phyloP scores from a whole-genome alignment of 2,113 vertebrate genomes.

The Phalacrocorax brasilianus region DNA sequence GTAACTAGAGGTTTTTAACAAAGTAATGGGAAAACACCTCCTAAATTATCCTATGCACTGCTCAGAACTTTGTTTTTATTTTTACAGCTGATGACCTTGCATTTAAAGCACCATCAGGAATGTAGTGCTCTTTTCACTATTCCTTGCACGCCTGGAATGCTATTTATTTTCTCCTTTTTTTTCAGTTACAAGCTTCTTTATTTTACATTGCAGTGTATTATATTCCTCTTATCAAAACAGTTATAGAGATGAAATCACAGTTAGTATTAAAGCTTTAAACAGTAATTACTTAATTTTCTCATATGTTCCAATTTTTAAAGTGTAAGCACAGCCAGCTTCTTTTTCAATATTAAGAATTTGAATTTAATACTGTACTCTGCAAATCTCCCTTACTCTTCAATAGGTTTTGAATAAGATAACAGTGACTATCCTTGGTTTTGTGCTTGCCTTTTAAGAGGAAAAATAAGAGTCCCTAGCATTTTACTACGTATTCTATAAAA shows the following conservation, averaged over 20 bases:
- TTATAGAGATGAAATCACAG: background rate
- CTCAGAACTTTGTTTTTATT: background rate
- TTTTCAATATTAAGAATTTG: background rate
- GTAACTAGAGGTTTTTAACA: background rate
- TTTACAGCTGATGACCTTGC: background rate
- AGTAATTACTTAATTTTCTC: background rate
- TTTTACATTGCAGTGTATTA: background rate
- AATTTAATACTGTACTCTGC: background rate
- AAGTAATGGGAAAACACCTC: background rate
- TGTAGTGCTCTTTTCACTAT: background rate
- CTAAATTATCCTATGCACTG: background rate
- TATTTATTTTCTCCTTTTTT: background rate
- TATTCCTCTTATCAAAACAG: background rate
- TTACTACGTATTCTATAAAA: background rate
- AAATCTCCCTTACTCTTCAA: background rate
- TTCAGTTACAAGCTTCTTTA: background rate
- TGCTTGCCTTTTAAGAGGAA: background rate
- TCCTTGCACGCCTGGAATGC: background rate
- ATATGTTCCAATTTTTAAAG: background rate
- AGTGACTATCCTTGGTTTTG: background rate
- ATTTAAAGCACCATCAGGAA: slow-evolving; percentile 5
- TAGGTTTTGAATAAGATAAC: background rate
- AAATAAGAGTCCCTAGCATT: background rate
- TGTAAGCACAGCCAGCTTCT: background rate
- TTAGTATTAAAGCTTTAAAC: background rate